Conservation (phyloP, 2,888 invertebrate genomes). For the Elmis aenea region DNA sequence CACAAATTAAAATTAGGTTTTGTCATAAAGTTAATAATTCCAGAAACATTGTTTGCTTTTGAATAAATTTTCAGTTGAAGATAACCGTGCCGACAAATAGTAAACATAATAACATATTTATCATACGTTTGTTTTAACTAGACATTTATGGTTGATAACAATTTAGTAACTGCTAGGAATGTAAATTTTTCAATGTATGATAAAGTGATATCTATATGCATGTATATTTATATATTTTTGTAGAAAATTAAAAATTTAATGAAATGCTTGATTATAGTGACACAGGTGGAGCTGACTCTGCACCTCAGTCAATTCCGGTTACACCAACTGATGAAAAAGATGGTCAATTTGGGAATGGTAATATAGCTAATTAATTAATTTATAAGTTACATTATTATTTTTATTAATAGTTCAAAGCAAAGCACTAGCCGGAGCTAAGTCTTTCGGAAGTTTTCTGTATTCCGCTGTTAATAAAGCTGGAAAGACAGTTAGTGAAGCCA, state of each 20-base stretch:
- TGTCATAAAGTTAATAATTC: too few species aligned
- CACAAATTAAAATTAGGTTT: too few species aligned
- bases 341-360: constrained; percentile 71
- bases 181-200: constrained; percentile 28
- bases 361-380: constrained; percentile 35
- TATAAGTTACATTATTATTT: constrained; percentile 32
- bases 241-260: constrained; percentile 2
- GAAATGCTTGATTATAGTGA: constrained; percentile 56
- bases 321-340: constrained; percentile 78
- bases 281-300: constrained; percentile 86
- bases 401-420: constrained; percentile 73
- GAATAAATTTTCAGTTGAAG: too few species aligned
- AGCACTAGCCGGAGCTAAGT: constrained; percentile 84
- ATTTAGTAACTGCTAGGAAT: too few species aligned
- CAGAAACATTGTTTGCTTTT: too few species aligned
- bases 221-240: not conserved
- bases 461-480: constrained; percentile 95
- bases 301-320: constrained; percentile 72
- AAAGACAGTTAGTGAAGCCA: constrained; percentile 83
- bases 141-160: too few species aligned
- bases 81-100: too few species aligned
- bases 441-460: constrained; percentile 87
- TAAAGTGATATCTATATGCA: not conserved
- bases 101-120: too few species aligned
- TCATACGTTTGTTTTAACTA: too few species aligned